phyloP scores from a whole-genome alignment of 2,113 vertebrate species.

The Casuarius casuarius region DNA sequence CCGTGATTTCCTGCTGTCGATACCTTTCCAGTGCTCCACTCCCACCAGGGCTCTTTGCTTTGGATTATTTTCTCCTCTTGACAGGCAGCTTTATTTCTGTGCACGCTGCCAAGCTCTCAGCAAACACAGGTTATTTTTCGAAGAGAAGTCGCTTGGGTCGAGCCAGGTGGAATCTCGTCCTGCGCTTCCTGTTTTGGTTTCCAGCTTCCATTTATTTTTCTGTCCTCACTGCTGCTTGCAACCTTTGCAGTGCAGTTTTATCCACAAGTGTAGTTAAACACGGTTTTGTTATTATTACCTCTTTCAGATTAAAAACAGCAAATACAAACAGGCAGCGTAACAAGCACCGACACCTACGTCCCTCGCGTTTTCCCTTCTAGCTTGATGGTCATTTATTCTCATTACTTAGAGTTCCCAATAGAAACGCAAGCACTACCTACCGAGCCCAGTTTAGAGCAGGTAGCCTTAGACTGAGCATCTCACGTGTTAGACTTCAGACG shows the following conservation, averaged over 20 bases:
- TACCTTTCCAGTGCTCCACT: neutral
- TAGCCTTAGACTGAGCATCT: neutral
- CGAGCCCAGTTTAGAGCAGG: accelerated
- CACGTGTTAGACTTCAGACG: too few species aligned
- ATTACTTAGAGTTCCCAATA: neutral
- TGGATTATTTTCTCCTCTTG: neutral
- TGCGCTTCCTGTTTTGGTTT: neutral
- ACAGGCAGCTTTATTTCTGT: neutral
- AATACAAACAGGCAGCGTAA: neutral
- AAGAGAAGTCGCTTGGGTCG: neutral
- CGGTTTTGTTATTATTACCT: accelerated
- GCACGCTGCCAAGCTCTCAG: neutral
- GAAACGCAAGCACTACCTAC: neutral
- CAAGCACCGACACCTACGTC: neutral
- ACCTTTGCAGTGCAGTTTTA: neutral
- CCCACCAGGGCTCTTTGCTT: neutral
- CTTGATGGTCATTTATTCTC: neutral
- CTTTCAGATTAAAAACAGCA: neutral
- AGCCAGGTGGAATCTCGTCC: neutral
- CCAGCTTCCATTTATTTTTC: constrained; percentile 29
- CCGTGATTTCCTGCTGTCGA: neutral
- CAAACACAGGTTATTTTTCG: neutral
- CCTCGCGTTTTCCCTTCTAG: neutral
- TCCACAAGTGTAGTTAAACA: accelerated
- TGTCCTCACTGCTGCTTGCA: neutral